Base-by-base conservation (phyloP, 2,797 vertebrate species). In the Peromyscus aztecus region DNA sequence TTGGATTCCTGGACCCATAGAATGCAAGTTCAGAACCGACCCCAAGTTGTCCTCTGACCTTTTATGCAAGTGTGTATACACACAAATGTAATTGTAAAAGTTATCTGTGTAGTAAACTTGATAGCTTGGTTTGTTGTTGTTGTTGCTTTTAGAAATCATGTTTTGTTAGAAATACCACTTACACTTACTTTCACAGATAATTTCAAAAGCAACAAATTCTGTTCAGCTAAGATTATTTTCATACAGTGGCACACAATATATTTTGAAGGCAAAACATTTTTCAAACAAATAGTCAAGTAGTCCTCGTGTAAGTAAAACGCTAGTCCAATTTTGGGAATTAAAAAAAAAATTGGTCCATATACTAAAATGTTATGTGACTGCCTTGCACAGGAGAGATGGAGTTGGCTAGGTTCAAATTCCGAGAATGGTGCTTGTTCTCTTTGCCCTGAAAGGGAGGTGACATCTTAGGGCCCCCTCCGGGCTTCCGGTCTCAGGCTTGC, bases 191-290 rank as follows among this genome's bases (percentile, higher is more conserved):
- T 73, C 88, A 91, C 63, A 57, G 2, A 49, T 69, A 83, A 89
- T 76, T 92, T 16, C 34, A 76, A 43, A 91, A 94, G 57, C 6
- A 86, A 52, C 65, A 94, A 94, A 37, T 89, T 91, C 61, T 43
- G 27, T 52, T 92, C 59, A 29, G 21, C 85, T 90, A 89, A 93
- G 85, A 87, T 43, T 61, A 82, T 71, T 31, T 89, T 65, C 12
- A 37, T 34, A 40, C 13, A 27, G 1, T 69, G 90, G 80, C 19
- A 63, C 14, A 34, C 34, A 8, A 84, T 59, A 24, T 43, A 37
- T 76, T 90, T 73, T 63, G 65, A 46, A 92, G 29, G 69, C 77
- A 52, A 84, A 91, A 6, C 52, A 87, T 40, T 94, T 57, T 86
- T 75, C 37, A 75, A 73, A 90, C 12, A 43, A 67, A 6, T 65